Percentiles rank a stretch among this genome's conserved stretches.
Evolutionary conservation across 2,113 vertebrate genomes (phyloP).

Genomic region (Misgurnus anguillicaudatus): DNA sequence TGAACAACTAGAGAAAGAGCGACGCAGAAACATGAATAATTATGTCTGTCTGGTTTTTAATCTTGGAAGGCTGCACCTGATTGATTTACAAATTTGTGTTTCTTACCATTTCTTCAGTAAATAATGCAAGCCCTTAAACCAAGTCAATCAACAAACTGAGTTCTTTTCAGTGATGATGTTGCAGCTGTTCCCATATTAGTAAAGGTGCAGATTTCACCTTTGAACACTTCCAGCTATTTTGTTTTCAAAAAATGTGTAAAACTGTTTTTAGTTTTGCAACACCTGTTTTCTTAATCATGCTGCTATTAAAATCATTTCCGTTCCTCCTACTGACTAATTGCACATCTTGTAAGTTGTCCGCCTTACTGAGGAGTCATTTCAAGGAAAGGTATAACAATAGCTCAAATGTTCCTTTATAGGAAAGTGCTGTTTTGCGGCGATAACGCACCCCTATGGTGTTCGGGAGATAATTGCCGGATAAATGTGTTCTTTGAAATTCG

Average conservation of each 20-base stretch:
- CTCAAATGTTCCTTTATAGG: conserved; percentile 39
- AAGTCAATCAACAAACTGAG: conserved; percentile 11
- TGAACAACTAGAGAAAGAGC: conserved; percentile 4
- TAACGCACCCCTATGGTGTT: not conserved
- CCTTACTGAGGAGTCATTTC: conserved; percentile 22
- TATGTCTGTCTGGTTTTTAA: conserved; percentile 22
- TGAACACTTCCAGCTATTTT: not conserved
- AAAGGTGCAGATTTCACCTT: conserved; percentile 12
- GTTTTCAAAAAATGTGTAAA: not conserved
- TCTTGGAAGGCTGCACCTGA: conserved; percentile 36
- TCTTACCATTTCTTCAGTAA: conserved; percentile 25
- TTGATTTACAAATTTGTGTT: conserved; percentile 49
- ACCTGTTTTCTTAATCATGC: conserved; percentile 39
- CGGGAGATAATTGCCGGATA: conserved; percentile 49
- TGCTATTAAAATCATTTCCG: conserved; percentile 18
- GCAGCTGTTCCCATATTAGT: not conserved
- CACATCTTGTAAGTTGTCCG: not conserved
- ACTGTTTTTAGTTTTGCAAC: conserved; percentile 12
- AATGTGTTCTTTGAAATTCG: conserved; percentile 38
- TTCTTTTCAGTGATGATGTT: not conserved
- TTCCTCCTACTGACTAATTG: conserved; percentile 43
- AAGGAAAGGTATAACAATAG: conserved; percentile 42
- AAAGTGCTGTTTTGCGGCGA: conserved; percentile 32
- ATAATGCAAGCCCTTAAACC: conserved; percentile 27
- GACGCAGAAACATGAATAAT: not conserved